Base-by-base conservation (phyloP, 2,888 invertebrate genomes). In the Cephonodes hylas region DNA sequence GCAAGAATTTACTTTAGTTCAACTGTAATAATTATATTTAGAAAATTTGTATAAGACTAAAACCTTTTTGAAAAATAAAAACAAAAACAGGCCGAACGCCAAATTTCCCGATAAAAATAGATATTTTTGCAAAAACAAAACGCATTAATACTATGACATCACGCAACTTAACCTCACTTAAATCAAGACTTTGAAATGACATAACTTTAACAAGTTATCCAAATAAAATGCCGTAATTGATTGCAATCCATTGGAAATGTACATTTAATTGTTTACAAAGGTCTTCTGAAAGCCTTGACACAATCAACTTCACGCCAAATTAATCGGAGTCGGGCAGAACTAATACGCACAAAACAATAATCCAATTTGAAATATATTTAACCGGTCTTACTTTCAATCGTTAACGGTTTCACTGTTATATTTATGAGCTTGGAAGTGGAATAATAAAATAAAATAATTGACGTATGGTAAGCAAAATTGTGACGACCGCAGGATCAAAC, bases 271-370 rank as follows among this genome's bases (percentile, higher is more conserved):
- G 64, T 62, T 66, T 65, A 44, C 10, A 66, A 73, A 74, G 75
- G 75, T 70, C 67, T 45, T 56, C 58, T 20, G 13, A 13, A 58
- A 62, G 63, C 76, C 75, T 76, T 76, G 76, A 75, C 76, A 72
- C 64, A 53, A 62, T 48, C 65, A 68, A 67, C 72, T 76, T 75
- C 72, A 73, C 71, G 75, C 67, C 60, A 44, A 46, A 67, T 68
- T 66, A 59, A 42, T 42, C 67, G 66, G 68, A 70, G 68, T 61
- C 65, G 63, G 65, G 70, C 67, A 71, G 69, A 74, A 70, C 65
- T 65, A 69, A 66, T 63, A 60, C 62, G 66, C 53, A 56, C 48
- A 65, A 66, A 53, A 53, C 53, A 53, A 31, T 31, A 2, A 48
- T 18, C 23, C 3, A 15, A 27, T 18, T 38, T 38, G n/a, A n/a